These are phyloP conservation scores for Typhlichthys eigenmanni DNA, from an alignment of 2,797 vertebrate species.

Conservation along the genomic window DNA sequence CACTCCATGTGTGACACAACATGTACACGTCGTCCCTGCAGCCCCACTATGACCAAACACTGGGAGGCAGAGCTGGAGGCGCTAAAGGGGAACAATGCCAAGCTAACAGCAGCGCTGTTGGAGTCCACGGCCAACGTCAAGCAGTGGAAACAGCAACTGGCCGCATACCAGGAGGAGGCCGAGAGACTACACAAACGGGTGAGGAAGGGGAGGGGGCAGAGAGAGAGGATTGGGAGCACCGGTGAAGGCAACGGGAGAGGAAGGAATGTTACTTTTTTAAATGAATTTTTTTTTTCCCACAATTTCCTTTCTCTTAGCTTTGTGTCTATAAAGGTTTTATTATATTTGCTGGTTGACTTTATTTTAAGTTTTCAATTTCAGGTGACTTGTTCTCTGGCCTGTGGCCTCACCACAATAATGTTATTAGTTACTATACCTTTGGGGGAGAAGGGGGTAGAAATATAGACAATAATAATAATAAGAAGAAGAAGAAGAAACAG, in stretches of 20 bases:
- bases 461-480: too few species aligned
- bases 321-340: too few species aligned
- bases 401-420: too few species aligned
- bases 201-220: slow-evolving; percentile 41
- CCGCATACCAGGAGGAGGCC: slow-evolving; percentile 97
- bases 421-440: too few species aligned
- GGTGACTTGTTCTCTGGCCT: too few species aligned
- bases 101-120: slow-evolving; percentile 94
- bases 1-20: slow-evolving; percentile 4
- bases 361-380: too few species aligned
- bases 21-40: slow-evolving; percentile 56
- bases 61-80: slow-evolving; percentile 98
- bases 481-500: too few species aligned
- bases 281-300: too few species aligned
- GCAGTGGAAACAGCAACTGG: slow-evolving; percentile 98
- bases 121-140: slow-evolving; percentile 99
- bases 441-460: too few species aligned
- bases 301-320: too few species aligned
- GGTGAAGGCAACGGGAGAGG: background rate
- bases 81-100: slow-evolving; percentile 97
- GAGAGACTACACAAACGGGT: slow-evolving; percentile 97
- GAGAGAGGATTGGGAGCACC: background rate
- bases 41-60: slow-evolving; percentile 96
- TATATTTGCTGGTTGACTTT: too few species aligned
- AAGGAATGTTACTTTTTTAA: background rate